Evolutionary conservation across 2,797 vertebrate species (phyloP), one percentile per base, ranked within the genome.

Genomic region (Coluber constrictor): DNA sequence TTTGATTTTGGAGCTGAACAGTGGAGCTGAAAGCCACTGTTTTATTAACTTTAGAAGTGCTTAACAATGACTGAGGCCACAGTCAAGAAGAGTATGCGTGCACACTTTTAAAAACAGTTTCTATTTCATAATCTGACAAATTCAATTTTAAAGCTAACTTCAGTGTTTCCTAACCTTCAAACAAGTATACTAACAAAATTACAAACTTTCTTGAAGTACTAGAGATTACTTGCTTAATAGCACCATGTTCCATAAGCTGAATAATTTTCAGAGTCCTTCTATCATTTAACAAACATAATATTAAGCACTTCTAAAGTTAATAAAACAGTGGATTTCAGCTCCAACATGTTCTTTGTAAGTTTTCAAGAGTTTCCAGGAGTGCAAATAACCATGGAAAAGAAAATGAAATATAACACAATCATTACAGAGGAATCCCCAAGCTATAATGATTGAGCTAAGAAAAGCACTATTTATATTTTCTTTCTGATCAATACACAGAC

Each of bases 141-240:
- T 55, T 3, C 51, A 63, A 12, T 25, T 37, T 23, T 59, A 61
- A 61, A 83, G 27, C 43, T 54, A 6, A 57, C 18, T 91, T 60
- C 90, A 83, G n/a, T 16, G 27, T 55, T 55, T 15, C 11, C 16
- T 59, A 87, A 23, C 16, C 27, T 32, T 61, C 63, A 63, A 92
- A 37, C 7, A 86, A 29, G 89, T 95, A 55, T 90, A 32, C 83
- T 86, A 32, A 90, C 95, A 90, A 91, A 25, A 56, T 43, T 94
- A 92, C 9, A 89, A 83, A 92, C 55, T 87, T 70, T 54, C 2
- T 23, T 86, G 10, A 10, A 90, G 92, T 93, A 54, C 32, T 94
- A 90, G 66, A 93, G 90, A 89, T 79, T 4, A 7, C 94, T 18
- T 0, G 0, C 51, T 94, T 95, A 87, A 18, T 87, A 92, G 54